phyloP scores from a whole-genome alignment of 2,113 vertebrate genomes.

The Nansenia antarctica region DNA sequence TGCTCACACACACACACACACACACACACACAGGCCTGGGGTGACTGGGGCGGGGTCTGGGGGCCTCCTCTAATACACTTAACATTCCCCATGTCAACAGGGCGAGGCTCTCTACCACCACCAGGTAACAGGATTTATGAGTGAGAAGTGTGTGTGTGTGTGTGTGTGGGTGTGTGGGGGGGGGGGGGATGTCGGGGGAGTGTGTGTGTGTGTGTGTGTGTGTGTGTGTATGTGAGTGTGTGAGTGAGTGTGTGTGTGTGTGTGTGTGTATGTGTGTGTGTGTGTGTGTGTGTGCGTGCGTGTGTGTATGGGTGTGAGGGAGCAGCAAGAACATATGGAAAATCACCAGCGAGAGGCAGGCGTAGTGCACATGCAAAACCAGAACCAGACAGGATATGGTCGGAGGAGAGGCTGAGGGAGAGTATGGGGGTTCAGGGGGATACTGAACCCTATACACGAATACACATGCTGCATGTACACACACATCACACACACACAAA shows the following conservation, averaged over 20 bases:
- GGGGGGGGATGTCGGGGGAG: background rate
- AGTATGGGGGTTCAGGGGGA: background rate
- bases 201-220: too few relatives aligned
- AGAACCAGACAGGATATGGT: slow-evolving; percentile 4
- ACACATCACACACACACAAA: background rate
- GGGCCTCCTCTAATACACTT: slow-evolving; percentile 51
- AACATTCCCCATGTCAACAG: slow-evolving; percentile 62
- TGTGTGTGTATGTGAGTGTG: background rate
- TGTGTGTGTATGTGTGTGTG: slow-evolving; percentile 1
- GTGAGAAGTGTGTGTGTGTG: background rate
- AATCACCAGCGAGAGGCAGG: background rate
- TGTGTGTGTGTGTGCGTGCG: background rate
- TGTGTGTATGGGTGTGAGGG: background rate
- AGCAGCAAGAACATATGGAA: background rate
- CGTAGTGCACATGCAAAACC: background rate
- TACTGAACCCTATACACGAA: background rate
- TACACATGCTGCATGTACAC: background rate
- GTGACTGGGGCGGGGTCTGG: background rate
- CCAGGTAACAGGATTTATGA: background rate
- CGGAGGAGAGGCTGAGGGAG: background rate
- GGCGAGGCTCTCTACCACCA: slow-evolving; percentile 34
- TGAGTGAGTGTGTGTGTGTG: background rate
- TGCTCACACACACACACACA: background rate
- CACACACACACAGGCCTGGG: background rate
- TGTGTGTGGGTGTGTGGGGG: background rate